phyloP scores from a whole-genome alignment of 2,797 vertebrate species.

The Acropternis orthonyx region DNA sequence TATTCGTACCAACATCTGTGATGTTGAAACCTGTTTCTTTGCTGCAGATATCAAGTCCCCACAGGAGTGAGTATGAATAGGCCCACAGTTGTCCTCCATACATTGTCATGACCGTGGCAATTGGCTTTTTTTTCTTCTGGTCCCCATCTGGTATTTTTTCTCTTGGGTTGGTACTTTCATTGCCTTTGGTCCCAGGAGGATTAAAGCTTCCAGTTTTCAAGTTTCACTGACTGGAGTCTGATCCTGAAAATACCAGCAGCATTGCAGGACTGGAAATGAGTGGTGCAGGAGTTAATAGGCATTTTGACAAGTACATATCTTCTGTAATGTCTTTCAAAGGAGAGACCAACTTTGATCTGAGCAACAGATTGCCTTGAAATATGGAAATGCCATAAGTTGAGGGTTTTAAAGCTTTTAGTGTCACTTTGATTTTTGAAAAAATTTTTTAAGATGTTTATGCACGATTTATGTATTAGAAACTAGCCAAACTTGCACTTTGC shows the following conservation, averaged over 20 bases:
- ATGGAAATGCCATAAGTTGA: not conserved
- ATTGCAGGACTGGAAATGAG: not conserved
- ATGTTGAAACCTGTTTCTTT: not conserved
- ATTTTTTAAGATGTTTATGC: not conserved
- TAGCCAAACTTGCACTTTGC: not conserved
- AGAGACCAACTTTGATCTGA: not conserved
- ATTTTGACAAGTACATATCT: not conserved
- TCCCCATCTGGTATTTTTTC: not conserved
- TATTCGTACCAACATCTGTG: not conserved
- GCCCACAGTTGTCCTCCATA: not conserved
- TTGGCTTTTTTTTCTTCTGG: not conserved
- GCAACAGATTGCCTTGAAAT: not conserved
- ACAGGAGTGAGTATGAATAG: not conserved
- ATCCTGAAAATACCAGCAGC: not conserved
- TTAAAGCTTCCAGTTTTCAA: not conserved
- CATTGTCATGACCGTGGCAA: not conserved
- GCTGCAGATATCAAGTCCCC: not conserved
- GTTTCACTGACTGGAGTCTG: not conserved
- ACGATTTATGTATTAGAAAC: not conserved
- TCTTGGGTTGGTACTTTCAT: not conserved
- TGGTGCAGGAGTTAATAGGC: not conserved
- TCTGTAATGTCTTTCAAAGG: not conserved
- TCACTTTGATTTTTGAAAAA: not conserved
- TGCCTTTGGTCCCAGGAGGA: not conserved
- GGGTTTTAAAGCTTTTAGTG: not conserved